Evolutionary conservation across 1,140 invertebrate genomes (phyloP).

Genomic region (Centruroides sculpturatus): DNA sequence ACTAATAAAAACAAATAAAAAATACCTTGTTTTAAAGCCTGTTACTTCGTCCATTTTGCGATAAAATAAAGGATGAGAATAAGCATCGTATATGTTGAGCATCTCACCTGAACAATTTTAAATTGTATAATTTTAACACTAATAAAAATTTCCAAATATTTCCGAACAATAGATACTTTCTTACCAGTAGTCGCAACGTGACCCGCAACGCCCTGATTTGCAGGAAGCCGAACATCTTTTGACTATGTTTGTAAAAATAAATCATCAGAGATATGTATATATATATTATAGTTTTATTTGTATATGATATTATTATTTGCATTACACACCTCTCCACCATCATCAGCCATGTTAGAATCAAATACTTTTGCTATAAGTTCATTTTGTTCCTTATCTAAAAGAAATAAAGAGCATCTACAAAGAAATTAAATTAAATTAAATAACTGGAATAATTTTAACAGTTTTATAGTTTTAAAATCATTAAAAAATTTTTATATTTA

Average conservation of each 20-base stretch:
- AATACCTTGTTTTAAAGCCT: constrained; percentile 47
- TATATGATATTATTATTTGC: too few species aligned
- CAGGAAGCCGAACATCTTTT: constrained; percentile 14
- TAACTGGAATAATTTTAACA: neutral
- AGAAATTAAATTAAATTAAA: neutral
- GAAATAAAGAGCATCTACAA: constrained; percentile 51
- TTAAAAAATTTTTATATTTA: too few species aligned
- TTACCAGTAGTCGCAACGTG: constrained; percentile 54
- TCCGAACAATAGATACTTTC: neutral
- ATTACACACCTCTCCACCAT: constrained; percentile 13
- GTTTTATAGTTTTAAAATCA: neutral
- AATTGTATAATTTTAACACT: too few species aligned
- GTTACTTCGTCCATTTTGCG: constrained; percentile 53
- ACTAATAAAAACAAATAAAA: neutral
- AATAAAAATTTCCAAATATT: too few species aligned
- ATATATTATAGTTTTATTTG: too few species aligned
- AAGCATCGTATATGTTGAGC: constrained; percentile 57
- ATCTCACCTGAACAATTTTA: constrained; percentile 28
- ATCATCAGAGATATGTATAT: too few species aligned
- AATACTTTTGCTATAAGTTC: constrained; percentile 66
- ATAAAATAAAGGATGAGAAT: constrained; percentile 61
- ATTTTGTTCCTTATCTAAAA: constrained; percentile 55
- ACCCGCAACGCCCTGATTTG: constrained; percentile 47
- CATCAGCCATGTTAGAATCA: constrained; percentile 37
- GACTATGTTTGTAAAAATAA: neutral